Conservation (phyloP, 2,113 vertebrate species). For the Lycocorax pyrrhopterus region DNA sequence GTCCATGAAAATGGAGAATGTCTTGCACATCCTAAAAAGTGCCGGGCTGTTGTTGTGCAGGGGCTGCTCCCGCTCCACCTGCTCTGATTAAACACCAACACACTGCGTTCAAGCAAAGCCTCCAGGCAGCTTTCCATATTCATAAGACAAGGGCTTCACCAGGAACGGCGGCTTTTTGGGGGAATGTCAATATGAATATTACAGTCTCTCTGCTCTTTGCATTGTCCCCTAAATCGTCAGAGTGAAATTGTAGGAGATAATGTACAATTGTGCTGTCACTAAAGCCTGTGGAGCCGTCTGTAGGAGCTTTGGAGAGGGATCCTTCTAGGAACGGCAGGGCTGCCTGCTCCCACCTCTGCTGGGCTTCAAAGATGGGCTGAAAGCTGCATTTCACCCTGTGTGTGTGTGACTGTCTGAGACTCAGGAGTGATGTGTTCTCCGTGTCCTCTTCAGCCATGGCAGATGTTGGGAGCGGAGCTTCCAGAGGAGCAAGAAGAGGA, state of each 20-base stretch:
- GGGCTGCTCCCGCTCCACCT: not conserved
- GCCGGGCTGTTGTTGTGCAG: not conserved
- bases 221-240: not conserved
- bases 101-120: not conserved
- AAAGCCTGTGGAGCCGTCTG: not conserved
- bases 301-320: not conserved
- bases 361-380: not conserved
- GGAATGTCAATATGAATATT: slow-evolving; percentile 42
- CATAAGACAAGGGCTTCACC: not conserved
- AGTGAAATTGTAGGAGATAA: slow-evolving; percentile 4
- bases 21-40: not conserved
- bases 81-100: not conserved
- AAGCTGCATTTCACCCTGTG: not conserved
- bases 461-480: not conserved
- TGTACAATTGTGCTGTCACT: slow-evolving; percentile 33
- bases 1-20: slow-evolving; percentile 4
- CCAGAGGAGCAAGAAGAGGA: not conserved
- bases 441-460: not conserved
- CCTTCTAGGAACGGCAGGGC: not conserved
- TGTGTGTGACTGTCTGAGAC: not conserved
- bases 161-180: not conserved
- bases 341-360: not conserved
- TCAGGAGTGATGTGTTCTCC: not conserved
- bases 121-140: slow-evolving; percentile 46
- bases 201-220: slow-evolving; percentile 5